Percentiles rank a stretch among this genome's conserved stretches.
Conservation (phyloP, 1,140 invertebrate genomes). For the Drosophila bocqueti region DNA sequence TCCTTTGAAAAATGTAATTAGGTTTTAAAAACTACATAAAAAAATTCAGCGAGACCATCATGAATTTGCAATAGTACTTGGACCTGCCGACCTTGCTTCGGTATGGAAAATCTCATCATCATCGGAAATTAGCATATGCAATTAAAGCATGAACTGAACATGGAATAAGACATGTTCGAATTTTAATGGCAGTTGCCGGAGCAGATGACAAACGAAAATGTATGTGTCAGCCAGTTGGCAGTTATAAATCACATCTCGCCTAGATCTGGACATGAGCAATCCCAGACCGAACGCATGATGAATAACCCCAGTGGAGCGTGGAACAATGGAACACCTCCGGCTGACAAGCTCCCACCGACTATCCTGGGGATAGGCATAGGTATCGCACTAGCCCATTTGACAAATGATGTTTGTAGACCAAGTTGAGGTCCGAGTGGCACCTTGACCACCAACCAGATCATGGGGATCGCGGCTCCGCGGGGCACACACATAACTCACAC, state of each 20-base stretch:
- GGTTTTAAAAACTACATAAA: background rate
- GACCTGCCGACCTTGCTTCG: slow-evolving; percentile 7
- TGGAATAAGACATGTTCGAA: slow-evolving; percentile 59
- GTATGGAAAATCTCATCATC: slow-evolving; percentile 32
- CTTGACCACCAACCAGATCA: slow-evolving; percentile 39
- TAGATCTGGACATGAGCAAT: slow-evolving; percentile 53
- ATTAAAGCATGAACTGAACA: slow-evolving; percentile 54
- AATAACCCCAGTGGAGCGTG: slow-evolving; percentile 47
- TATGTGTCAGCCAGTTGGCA: slow-evolving; percentile 47
- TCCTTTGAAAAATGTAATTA: background rate
- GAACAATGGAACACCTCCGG: slow-evolving; percentile 46
- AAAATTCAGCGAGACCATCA: background rate
- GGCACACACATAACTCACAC: slow-evolving; percentile 71
- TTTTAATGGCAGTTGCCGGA: slow-evolving; percentile 59
- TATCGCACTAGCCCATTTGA: slow-evolving; percentile 25
- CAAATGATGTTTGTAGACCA: slow-evolving; percentile 51
- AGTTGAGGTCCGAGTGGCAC: slow-evolving; percentile 39
- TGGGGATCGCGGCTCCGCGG: slow-evolving; percentile 8
- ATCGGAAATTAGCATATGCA: slow-evolving; percentile 47
- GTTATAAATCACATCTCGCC: slow-evolving; percentile 52
- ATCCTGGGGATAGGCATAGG: slow-evolving; percentile 35
- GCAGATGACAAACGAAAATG: slow-evolving; percentile 61
- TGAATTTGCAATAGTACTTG: slow-evolving; percentile 7
- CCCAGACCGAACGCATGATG: slow-evolving; percentile 26
- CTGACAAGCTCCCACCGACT: slow-evolving; percentile 39